Conservation (phyloP, 2,797 vertebrate genomes). For the Neosilurus mollespiculum region DNA sequence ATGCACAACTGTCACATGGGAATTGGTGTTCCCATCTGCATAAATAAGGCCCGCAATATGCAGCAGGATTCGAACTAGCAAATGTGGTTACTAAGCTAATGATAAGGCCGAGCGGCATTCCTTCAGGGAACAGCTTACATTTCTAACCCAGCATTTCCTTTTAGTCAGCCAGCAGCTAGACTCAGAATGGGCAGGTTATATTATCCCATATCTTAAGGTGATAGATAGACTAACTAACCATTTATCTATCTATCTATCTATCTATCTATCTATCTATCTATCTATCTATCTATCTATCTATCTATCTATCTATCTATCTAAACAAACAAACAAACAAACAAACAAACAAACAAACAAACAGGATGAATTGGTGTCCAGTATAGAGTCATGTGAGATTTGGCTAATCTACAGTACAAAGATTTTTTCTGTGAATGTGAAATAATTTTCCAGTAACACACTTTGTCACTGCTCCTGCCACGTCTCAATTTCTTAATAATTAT, state of each 20-base stretch:
- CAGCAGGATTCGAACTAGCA: constrained; percentile 22
- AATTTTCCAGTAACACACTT: neutral
- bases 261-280: too few relatives aligned
- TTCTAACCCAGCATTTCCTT: constrained; percentile 17
- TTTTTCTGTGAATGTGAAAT: neutral
- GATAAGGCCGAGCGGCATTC: constrained; percentile 18
- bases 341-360: neutral
- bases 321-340: too few relatives aligned
- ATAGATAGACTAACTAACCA: neutral
- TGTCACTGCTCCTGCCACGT: neutral
- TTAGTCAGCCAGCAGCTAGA: neutral
- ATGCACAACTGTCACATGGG: constrained; percentile 30
- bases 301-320: too few relatives aligned
- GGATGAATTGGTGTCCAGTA: neutral
- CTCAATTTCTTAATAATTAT: too few relatives aligned
- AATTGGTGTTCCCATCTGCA: constrained; percentile 47
- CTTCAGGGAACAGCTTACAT: constrained; percentile 9
- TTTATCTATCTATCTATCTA: too few relatives aligned
- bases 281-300: too few relatives aligned
- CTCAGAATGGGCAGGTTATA: neutral
- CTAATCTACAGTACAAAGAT: neutral
- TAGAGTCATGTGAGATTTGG: neutral
- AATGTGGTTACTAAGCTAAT: constrained; percentile 42
- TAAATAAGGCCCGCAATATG: constrained; percentile 36
- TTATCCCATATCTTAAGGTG: neutral